phyloP scores from a whole-genome alignment of 2,888 invertebrate species.

The Plebejus anna region DNA sequence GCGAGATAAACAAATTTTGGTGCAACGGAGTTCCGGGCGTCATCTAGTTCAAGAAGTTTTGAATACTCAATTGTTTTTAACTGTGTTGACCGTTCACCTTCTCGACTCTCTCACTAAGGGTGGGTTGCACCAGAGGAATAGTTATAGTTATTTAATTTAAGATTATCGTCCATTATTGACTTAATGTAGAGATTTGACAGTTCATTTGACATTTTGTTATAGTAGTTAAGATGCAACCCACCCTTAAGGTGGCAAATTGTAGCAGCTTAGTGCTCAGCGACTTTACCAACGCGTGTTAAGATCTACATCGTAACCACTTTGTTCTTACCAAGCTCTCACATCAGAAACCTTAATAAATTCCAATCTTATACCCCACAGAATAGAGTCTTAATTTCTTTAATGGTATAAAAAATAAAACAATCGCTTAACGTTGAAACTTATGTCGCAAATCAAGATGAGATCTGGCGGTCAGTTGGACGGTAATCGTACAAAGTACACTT shows the following conservation, averaged over 20 bases:
- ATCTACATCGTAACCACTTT: conserved; percentile 60
- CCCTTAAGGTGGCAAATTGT: neutral
- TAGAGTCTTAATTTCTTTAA: neutral
- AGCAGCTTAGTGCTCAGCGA: conserved; percentile 37
- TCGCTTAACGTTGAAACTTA: conserved; percentile 56
- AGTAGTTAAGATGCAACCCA: too few relatives aligned
- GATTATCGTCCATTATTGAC: too few relatives aligned
- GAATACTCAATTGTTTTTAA: too few relatives aligned
- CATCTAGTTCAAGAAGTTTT: too few relatives aligned
- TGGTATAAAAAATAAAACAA: conserved; percentile 33
- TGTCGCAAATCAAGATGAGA: conserved; percentile 64
- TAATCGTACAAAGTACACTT: conserved; percentile 56
- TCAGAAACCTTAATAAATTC: neutral
- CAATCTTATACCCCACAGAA: neutral
- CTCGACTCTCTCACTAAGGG: too few relatives aligned
- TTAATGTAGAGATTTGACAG: too few relatives aligned
- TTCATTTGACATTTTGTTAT: too few relatives aligned
- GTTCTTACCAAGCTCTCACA: conserved; percentile 43
- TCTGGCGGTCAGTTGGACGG: conserved; percentile 66
- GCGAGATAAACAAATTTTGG: too few relatives aligned
- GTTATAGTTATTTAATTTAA: too few relatives aligned
- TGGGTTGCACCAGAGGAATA: too few relatives aligned
- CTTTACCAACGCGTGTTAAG: conserved; percentile 53
- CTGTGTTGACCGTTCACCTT: too few relatives aligned
- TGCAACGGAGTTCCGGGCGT: too few relatives aligned